Evolutionary conservation across 2,113 vertebrate genomes (phyloP).

Genomic region (Cygnus buccinator): DNA sequence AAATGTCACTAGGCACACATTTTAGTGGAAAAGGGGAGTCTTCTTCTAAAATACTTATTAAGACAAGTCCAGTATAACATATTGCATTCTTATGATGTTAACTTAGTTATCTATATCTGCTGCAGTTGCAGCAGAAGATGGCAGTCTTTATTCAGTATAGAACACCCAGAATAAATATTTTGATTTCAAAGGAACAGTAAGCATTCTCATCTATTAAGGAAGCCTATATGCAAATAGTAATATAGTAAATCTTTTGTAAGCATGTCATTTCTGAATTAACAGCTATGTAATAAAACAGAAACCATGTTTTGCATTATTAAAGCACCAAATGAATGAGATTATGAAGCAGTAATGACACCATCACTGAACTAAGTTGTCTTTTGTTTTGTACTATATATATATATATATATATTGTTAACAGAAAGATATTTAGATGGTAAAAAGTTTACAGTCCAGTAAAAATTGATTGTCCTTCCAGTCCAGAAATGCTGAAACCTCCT

Average conservation of each 20-base stretch:
- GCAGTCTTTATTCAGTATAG: constrained; percentile 50
- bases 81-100: background rate
- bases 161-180: background rate
- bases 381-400: background rate
- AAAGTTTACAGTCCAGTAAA: constrained; percentile 23
- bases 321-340: constrained; percentile 48
- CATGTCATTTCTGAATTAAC: constrained; percentile 56
- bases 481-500: background rate
- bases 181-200: constrained; percentile 27
- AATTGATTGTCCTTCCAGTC: background rate
- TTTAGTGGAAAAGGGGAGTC: background rate
- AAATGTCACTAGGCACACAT: background rate
- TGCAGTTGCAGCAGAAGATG: constrained; percentile 53
- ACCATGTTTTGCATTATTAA: constrained; percentile 64
- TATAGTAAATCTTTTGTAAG: constrained; percentile 63
- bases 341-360: constrained; percentile 35
- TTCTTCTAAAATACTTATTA: background rate
- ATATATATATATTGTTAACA: background rate
- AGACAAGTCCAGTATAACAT: background rate
- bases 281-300: constrained; percentile 51
- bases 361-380: constrained; percentile 1
- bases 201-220: constrained; percentile 27
- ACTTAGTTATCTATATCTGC: background rate
- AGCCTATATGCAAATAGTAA: constrained; percentile 43
- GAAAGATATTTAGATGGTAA: background rate